Evolutionary conservation across 2,797 vertebrate species (phyloP).

Genomic region (Pseudomugil gertrudae): DNA sequence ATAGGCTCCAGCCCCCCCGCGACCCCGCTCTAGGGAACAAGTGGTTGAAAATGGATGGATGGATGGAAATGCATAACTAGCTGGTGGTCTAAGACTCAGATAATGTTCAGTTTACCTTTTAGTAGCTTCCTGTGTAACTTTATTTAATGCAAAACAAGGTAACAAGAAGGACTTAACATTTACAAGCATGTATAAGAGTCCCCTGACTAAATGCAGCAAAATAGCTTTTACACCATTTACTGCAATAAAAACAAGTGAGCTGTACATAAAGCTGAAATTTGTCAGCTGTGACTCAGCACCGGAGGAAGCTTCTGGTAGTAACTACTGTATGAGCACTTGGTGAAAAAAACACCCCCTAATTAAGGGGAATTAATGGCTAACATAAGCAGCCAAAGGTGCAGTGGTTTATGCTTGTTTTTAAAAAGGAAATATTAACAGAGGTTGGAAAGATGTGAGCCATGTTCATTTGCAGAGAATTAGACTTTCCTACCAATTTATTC

Average conservation of each 20-base stretch:
- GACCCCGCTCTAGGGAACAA: too few relatives aligned
- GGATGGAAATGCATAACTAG: neutral
- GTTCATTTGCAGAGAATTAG: conserved; percentile 49
- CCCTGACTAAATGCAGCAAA: conserved; percentile 43
- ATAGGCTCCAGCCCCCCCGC: too few relatives aligned
- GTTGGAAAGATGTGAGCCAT: conserved; percentile 57
- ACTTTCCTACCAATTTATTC: conserved; percentile 36
- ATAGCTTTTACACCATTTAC: conserved; percentile 45
- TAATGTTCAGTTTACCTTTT: neutral
- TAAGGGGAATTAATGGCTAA: conserved; percentile 63
- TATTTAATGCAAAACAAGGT: conserved; percentile 46
- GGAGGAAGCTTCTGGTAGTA: conserved; percentile 43
- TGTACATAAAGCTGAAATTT: conserved; percentile 56
- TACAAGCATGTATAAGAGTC: conserved; percentile 51
- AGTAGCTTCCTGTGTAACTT: conserved; percentile 24
- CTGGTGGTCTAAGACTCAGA: conserved; percentile 17
- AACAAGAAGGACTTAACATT: conserved; percentile 36
- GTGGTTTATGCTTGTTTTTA: conserved; percentile 28
- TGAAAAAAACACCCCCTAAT: conserved; percentile 55
- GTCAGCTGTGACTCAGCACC: conserved; percentile 54
- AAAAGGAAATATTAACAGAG: conserved; percentile 58
- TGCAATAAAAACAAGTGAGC: conserved; percentile 57
- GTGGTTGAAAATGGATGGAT: too few relatives aligned
- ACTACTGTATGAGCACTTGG: conserved; percentile 53
- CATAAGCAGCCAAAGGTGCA: conserved; percentile 57